Conservation (phyloP, 2,888 invertebrate genomes). For the Mylabris sibirica region DNA sequence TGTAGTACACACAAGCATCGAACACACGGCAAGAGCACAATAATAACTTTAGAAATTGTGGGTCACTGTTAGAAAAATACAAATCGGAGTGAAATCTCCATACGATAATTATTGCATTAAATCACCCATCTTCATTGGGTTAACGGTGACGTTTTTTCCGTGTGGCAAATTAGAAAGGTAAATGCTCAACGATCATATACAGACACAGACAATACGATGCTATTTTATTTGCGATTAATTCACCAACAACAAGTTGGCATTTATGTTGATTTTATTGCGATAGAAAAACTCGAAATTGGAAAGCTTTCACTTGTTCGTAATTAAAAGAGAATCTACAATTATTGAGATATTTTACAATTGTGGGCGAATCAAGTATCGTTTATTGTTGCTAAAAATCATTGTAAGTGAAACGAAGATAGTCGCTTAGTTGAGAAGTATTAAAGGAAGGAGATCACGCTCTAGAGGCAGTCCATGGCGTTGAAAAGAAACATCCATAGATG, state of each 20-base stretch:
- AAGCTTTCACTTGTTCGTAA: neutral
- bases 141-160: constrained; percentile 4
- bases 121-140: neutral
- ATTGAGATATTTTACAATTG: constrained; percentile 1
- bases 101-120: constrained; percentile 13
- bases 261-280: constrained; percentile 11
- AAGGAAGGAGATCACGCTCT: constrained; percentile 15
- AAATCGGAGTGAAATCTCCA: constrained; percentile 30
- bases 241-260: constrained; percentile 16
- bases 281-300: constrained; percentile 19
- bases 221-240: constrained; percentile 25
- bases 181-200: no score
- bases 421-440: no score
- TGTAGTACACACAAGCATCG: constrained; percentile 45
- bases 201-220: no score
- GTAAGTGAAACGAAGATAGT: constrained; percentile 15
- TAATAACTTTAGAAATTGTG: constrained; percentile 43
- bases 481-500: constrained; percentile 37
- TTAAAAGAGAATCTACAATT: neutral
- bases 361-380: neutral
- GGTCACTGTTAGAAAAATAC: constrained; percentile 41
- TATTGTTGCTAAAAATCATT: neutral
- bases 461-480: constrained; percentile 35
- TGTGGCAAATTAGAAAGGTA: constrained; percentile 13
- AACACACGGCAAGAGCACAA: constrained; percentile 36